A percentile compares a stretch with the other conserved stretches of the same genome.
phyloP scores from a whole-genome alignment of 2,888 invertebrate genomes.

The Nesidiocoris tenuis region DNA sequence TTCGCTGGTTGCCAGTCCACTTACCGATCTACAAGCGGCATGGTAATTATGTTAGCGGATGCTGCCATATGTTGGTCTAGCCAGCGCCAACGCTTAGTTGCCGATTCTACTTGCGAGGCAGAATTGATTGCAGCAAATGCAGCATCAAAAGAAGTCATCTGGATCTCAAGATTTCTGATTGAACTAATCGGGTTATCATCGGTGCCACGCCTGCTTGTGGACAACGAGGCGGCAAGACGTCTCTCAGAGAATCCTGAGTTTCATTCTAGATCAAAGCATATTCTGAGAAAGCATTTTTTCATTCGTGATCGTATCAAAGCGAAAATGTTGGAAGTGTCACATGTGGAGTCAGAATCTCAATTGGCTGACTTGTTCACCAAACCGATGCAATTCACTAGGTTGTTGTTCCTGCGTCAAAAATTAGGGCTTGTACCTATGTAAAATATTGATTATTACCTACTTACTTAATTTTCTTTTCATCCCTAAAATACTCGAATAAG shows the following conservation, averaged over 20 bases:
- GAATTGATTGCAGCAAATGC: slow-evolving; percentile 46
- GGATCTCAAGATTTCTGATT: slow-evolving; percentile 51
- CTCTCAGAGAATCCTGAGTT: slow-evolving; percentile 52
- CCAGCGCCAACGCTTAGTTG: slow-evolving; percentile 14
- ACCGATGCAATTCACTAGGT: slow-evolving; percentile 17
- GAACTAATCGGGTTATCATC: slow-evolving; percentile 49
- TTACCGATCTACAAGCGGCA: slow-evolving; percentile 26
- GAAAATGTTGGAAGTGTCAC: slow-evolving; percentile 13
- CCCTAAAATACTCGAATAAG: too few relatives aligned
- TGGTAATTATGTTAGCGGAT: slow-evolving; percentile 15
- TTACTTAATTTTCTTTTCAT: too few relatives aligned
- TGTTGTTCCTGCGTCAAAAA: slow-evolving; percentile 15
- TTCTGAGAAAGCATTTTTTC: slow-evolving; percentile 37
- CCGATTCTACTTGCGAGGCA: slow-evolving; percentile 24
- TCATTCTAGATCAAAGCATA: slow-evolving; percentile 50
- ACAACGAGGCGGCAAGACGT: slow-evolving; percentile 52
- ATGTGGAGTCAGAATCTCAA: slow-evolving; percentile 24
- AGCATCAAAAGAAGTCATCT: slow-evolving; percentile 50
- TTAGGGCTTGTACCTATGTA: slow-evolving; percentile 16
- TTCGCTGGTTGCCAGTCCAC: slow-evolving; percentile 34
- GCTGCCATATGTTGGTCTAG: slow-evolving; percentile 22
- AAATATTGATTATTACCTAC: not conserved
- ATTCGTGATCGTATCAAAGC: slow-evolving; percentile 38
- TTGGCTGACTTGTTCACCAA: slow-evolving; percentile 37
- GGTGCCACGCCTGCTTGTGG: slow-evolving; percentile 50